Base-by-base conservation (phyloP, 1,140 invertebrate species). In the Drosophila virilis region DNA sequence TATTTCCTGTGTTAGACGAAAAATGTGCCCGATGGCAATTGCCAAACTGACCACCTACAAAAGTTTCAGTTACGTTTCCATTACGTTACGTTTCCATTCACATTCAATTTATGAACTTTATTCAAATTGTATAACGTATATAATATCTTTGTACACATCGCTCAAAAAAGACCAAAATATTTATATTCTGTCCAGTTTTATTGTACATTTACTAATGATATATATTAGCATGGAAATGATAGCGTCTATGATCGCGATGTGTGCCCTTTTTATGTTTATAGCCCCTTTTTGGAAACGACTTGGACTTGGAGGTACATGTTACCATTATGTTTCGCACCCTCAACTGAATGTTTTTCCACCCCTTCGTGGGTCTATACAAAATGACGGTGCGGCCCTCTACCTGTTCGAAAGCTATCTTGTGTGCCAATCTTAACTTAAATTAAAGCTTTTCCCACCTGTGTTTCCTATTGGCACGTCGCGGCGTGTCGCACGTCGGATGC, bases 1-100 rank as follows among this genome's bases (percentile, higher is more conserved):
- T 83, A 88, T 86, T 88, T 86, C 76, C 82, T 86, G 83, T 79
- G 86, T 83, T 74, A 74, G 83, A 48, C 45, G 50, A 74, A 74
- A 70, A 64, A 70, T 58, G n/a, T 50, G 17, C 52, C 59, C 58
- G 42, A 12, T 43, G 50, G 57, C 65, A 10, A 57, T 45, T 69
- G 33, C 35, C 15, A 32, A 40, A 55, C 50, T 22, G 33, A 32
- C 62, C 65, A 67, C 62, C 62, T 17, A 67, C 70, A 68, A 73
- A 73, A 60, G 35, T 73, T 67, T 73, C 70, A 54, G 35, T 58
- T 57, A 17, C 40, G 35, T 73, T 67, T 73, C 70, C 48, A 28
- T 58, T 57, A 17, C 40, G 37, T 22, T 22, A 22, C 22, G 22
- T 22, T 17, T 17, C 17, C 17, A 17, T 17, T n/a, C n/a, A n/a